These are phyloP conservation scores for Oryzias sinensis DNA, from an alignment of 2,797 vertebrate species.

Conservation along the genomic window DNA sequence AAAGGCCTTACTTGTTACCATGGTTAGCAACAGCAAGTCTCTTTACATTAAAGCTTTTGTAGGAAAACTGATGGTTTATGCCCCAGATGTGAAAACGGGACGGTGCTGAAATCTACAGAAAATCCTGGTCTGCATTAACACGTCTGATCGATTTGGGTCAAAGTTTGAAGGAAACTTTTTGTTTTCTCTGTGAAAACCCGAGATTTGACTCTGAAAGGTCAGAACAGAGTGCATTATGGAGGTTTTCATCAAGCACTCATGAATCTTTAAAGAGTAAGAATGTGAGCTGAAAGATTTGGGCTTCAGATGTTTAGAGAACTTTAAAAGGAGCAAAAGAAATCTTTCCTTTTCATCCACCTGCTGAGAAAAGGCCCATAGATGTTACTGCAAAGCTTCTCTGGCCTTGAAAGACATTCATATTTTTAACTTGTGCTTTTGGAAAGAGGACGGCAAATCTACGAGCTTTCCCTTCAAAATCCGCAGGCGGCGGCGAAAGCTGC, in stretches of 20 bases:
- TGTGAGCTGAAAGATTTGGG: too few relatives aligned
- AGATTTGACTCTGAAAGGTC: too few relatives aligned
- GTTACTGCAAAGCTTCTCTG: conserved; percentile 24
- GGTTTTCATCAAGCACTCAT: too few relatives aligned
- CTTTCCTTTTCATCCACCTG: too few relatives aligned
- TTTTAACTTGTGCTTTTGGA: conserved; percentile 49
- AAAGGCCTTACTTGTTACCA: not conserved
- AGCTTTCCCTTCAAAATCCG: conserved; percentile 27
- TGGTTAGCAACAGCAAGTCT: conserved; percentile 11
- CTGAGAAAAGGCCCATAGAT: not conserved
- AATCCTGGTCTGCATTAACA: too few relatives aligned
- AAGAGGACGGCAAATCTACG: conserved; percentile 32
- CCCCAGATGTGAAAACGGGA: not conserved
- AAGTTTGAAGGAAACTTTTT: too few relatives aligned
- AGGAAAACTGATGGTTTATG: not conserved
- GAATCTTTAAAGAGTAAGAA: too few relatives aligned
- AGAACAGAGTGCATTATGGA: too few relatives aligned
- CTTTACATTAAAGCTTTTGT: not conserved
- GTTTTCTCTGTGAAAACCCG: too few relatives aligned
- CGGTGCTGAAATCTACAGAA: not conserved
- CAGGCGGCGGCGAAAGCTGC: conserved; percentile 17
- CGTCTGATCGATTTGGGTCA: too few relatives aligned
- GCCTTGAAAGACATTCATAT: conserved; percentile 40
- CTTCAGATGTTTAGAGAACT: too few relatives aligned
- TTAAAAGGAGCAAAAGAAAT: too few relatives aligned